Evolutionary conservation across 1,140 invertebrate genomes (phyloP).

Genomic region (Drosophila asahinai): DNA sequence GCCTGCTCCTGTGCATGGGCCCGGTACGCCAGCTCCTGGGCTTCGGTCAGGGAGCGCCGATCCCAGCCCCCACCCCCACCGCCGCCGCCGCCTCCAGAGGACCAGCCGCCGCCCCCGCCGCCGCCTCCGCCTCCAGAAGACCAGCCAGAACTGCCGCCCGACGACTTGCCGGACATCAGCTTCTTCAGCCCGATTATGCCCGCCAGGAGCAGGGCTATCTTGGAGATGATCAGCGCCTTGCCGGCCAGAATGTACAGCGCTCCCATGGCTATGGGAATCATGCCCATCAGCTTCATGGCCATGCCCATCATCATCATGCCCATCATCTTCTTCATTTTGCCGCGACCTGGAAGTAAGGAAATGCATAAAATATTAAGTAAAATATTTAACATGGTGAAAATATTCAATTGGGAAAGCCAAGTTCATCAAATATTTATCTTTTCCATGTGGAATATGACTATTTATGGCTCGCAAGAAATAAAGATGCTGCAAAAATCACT

Average conservation of each 20-base stretch:
- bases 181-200: constrained; percentile 93
- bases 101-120: constrained; percentile 88
- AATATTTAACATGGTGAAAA: not conserved
- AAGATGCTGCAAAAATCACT: not conserved
- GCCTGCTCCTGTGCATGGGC: constrained; percentile 85
- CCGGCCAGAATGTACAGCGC: constrained; percentile 91
- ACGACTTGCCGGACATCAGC: constrained; percentile 88
- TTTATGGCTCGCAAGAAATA: not conserved
- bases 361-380: not conserved
- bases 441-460: not conserved
- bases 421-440: not conserved
- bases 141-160: constrained; percentile 86
- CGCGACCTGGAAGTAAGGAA: constrained; percentile 86
- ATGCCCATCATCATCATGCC: constrained; percentile 93
- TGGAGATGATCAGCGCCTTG: constrained; percentile 91
- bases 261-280: constrained; percentile 90
- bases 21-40: constrained; percentile 89
- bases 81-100: constrained; percentile 86
- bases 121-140: constrained; percentile 86
- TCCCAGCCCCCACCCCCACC: constrained; percentile 85
- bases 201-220: constrained; percentile 91
- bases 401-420: not conserved
- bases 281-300: constrained; percentile 90
- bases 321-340: constrained; percentile 94
- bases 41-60: constrained; percentile 85